Conservation (phyloP, 2,888 invertebrate genomes). For the Idaea aversata region DNA sequence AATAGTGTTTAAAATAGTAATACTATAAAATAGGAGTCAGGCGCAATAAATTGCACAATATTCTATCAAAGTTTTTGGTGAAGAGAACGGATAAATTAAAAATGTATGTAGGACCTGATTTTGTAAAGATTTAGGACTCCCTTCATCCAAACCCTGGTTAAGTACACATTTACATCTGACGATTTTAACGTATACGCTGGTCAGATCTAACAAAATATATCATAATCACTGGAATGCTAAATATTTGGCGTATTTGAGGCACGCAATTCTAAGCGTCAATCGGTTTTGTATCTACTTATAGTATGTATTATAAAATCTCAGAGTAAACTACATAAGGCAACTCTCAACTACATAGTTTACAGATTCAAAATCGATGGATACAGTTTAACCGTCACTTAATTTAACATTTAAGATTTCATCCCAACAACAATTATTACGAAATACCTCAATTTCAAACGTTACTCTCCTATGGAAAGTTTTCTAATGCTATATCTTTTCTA, state of each 20-base stretch:
- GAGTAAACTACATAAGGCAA: slow-evolving; percentile 43
- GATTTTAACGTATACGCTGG: not conserved
- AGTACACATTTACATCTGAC: not conserved
- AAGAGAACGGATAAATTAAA: not conserved
- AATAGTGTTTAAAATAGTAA: not conserved
- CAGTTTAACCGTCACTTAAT: not conserved
- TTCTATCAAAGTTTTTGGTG: not conserved
- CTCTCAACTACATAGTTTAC: slow-evolving; percentile 10
- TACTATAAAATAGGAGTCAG: not conserved
- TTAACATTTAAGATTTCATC: not conserved
- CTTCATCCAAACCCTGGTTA: not conserved
- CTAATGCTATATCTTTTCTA: not conserved
- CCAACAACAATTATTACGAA: not conserved
- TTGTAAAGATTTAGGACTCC: not conserved
- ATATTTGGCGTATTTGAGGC: slow-evolving; percentile 6
- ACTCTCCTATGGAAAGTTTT: not conserved
- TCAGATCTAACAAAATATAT: not conserved
- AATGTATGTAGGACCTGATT: not conserved
- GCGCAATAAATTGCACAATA: not conserved
- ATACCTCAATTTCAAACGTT: not conserved
- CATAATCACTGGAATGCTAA: slow-evolving; percentile 29
- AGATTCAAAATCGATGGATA: not conserved
- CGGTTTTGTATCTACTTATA: slow-evolving; percentile 10
- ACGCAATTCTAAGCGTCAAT: slow-evolving; percentile 7
- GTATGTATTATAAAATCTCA: slow-evolving; percentile 26